Base-by-base conservation (phyloP, 2,888 invertebrate species). In the Stenurella melanura region DNA sequence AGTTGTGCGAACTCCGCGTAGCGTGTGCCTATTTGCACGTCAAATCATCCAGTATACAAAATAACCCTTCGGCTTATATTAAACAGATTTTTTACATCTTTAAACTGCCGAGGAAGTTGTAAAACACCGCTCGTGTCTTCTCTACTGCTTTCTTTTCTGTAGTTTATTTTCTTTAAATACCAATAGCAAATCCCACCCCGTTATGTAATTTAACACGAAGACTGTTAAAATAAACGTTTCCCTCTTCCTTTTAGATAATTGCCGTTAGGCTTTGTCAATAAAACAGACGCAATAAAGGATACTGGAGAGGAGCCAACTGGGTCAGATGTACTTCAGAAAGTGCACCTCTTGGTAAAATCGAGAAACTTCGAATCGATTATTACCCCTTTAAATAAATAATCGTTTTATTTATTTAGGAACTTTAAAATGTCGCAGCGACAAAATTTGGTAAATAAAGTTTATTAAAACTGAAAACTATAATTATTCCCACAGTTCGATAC, bases 211-310 rank as follows among this genome's bases (percentile, higher is more conserved):
- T 56, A 68, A 68, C 15, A 56, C 68, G 54, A 21, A 6, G 9
- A 67, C 54, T 67, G 50, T 54, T 54, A 11, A 56, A 56, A 56
- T 19, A 68, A 68, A 56, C 17, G 68, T 19, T 54, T 10, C 50
- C n/a, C 17, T 9, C 38, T 58, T 69, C 21, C 58, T 34, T 26
- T 18, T 57, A n/a, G 50, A 26, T 54, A 56, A 30, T 56, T 30
- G 56, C 17, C 10, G 26, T 17, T 4, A 57, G 21, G 30, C 34
- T 63, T 63, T n/a, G 30, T n/a, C 63, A 30, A 34, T 63, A 63
- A 63, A 30, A 34, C 30, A n/a, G 63, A 34, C 30, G 30, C 9
- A 50, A 50, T 34, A 63, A 63, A 63, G 34, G 63, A 15, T 26
- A 63, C n/a, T 34, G 30, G 30, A 26, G 63, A 30, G 10, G 63